Evolutionary conservation across 2,113 vertebrate species (phyloP).

Genomic region (Menura novaehollandiae): DNA sequence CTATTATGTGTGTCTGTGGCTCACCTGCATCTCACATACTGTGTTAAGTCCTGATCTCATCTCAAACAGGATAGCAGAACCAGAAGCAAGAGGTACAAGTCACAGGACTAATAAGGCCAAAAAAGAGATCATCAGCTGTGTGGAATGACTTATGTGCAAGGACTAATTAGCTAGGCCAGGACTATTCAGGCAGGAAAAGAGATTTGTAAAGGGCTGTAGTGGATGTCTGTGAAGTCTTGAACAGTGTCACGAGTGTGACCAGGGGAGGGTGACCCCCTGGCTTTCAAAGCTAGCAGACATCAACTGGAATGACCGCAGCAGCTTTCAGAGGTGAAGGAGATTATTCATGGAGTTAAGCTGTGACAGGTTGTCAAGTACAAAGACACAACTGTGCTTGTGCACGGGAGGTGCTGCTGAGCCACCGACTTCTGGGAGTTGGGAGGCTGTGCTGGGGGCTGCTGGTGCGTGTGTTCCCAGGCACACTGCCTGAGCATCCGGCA

Average conservation of each 20-base stretch:
- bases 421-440: accelerated
- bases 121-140: neutral
- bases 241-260: neutral
- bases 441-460: accelerated
- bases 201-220: neutral
- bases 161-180: neutral
- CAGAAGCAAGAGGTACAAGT: neutral
- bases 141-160: neutral
- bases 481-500: neutral
- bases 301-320: neutral
- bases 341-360: neutral
- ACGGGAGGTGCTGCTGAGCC: neutral
- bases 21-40: neutral
- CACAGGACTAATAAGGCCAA: neutral
- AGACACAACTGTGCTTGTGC: neutral
- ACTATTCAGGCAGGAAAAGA: neutral
- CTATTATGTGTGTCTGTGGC: accelerated
- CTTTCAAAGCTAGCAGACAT: neutral
- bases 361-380: neutral
- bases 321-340: neutral
- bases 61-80: neutral
- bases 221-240: neutral
- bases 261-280: neutral
- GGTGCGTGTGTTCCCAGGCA: neutral
- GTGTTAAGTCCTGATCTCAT: neutral